Evolutionary conservation across 2,888 invertebrate genomes (phyloP).

Genomic region (Cosmorhoe ocellata): DNA sequence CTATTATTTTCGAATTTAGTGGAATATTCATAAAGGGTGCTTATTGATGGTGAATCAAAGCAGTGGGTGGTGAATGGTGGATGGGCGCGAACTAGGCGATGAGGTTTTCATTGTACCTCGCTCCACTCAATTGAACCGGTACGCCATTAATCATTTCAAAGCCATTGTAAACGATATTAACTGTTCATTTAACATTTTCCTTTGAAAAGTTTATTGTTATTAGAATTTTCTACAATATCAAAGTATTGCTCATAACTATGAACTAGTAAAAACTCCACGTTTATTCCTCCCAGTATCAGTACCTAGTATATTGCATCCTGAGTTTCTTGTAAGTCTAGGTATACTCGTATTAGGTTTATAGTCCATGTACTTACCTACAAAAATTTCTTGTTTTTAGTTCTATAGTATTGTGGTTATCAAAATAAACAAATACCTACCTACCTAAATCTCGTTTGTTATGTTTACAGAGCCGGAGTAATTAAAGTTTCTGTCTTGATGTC

Average conservation of each 20-base stretch:
- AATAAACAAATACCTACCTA: no score
- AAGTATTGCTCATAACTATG: no score
- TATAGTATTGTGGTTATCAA: no score
- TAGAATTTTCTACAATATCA: background rate
- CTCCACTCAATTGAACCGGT: slow-evolving; percentile 51
- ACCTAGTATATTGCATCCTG: no score
- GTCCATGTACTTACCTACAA: no score
- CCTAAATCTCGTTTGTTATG: slow-evolving; percentile 20
- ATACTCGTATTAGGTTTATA: no score
- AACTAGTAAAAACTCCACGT: no score
- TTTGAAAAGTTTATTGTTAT: slow-evolving; percentile 33
- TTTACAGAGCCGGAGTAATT: slow-evolving; percentile 23
- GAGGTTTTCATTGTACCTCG: slow-evolving; percentile 47
- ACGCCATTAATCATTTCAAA: slow-evolving; percentile 57
- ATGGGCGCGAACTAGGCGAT: slow-evolving; percentile 22
- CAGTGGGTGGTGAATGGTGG: slow-evolving; percentile 15
- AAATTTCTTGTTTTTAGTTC: no score
- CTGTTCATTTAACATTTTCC: slow-evolving; percentile 42
- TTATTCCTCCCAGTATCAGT: no score
- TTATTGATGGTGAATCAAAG: slow-evolving; percentile 40
- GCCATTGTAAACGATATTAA: slow-evolving; percentile 44
- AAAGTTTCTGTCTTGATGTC: slow-evolving; percentile 8
- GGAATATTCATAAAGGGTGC: slow-evolving; percentile 50
- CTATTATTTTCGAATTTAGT: slow-evolving; percentile 56
- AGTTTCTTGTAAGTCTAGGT: no score